Percentiles rank a stretch among this genome's conserved stretches.
Evolutionary conservation across 2,888 invertebrate species (phyloP).

Genomic region (Scaptomyza reducta): DNA sequence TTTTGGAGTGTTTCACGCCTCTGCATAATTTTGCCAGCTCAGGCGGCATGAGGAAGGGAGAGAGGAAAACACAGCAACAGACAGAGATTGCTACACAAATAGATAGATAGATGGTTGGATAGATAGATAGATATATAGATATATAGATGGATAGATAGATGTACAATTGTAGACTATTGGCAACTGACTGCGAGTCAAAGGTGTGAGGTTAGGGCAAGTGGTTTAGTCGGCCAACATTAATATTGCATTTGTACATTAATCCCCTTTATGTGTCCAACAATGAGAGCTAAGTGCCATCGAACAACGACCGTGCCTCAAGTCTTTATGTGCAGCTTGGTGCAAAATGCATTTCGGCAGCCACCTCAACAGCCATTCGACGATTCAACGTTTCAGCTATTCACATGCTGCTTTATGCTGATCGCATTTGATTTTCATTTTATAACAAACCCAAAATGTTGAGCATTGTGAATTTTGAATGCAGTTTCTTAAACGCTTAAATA

Average conservation of each 20-base stretch:
- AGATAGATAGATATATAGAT: neutral
- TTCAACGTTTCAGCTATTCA: conserved; percentile 26
- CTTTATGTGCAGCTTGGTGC: conserved; percentile 60
- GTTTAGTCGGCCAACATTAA: conserved; percentile 62
- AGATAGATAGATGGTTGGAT: neutral
- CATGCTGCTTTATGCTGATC: conserved; percentile 53
- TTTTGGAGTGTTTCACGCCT: conserved; percentile 71
- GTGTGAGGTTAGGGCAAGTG: conserved; percentile 23
- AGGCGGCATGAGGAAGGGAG: conserved; percentile 7
- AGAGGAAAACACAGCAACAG: neutral
- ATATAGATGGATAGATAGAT: neutral
- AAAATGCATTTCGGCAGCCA: conserved; percentile 59
- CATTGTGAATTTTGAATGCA: neutral
- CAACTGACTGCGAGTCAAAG: neutral
- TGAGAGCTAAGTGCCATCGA: conserved; percentile 66
- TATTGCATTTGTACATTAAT: conserved; percentile 79
- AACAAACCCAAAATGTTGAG: neutral
- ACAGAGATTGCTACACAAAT: neutral
- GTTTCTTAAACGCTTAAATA: neutral
- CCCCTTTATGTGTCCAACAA: conserved; percentile 74
- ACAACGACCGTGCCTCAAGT: conserved; percentile 48
- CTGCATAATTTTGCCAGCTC: conserved; percentile 73
- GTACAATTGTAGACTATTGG: conserved; percentile 24
- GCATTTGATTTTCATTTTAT: conserved; percentile 53
- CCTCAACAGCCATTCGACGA: conserved; percentile 16